These are phyloP conservation scores for Catamblyrhynchus diadema DNA, from an alignment of 2,797 vertebrate species.

Conservation along the genomic window DNA sequence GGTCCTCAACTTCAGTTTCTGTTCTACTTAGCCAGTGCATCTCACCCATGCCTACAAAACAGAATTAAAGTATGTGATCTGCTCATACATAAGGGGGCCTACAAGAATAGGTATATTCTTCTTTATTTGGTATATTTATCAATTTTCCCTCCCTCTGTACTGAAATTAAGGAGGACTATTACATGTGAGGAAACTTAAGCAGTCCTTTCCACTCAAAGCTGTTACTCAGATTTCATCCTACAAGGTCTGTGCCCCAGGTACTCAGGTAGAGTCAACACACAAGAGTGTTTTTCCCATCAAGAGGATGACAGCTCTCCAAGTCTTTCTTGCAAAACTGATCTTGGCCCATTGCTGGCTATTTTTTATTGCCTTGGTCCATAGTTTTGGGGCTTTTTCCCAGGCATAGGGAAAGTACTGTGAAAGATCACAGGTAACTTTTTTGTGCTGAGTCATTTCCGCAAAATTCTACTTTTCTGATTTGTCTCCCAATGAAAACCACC, in stretches of 20 bases:
- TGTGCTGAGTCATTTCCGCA: neutral
- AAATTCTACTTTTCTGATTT: neutral
- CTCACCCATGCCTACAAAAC: neutral
- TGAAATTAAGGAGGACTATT: neutral
- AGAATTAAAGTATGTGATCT: neutral
- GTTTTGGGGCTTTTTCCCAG: neutral
- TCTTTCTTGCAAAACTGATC: neutral
- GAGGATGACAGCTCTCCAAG: neutral
- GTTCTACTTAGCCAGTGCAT: neutral
- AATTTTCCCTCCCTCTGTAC: neutral
- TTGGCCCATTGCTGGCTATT: neutral
- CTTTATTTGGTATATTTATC: neutral
- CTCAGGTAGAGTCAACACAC: neutral
- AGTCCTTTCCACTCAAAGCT: neutral
- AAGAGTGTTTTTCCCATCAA: neutral
- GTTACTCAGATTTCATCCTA: neutral
- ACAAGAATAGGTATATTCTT: neutral
- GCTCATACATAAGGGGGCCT: neutral
- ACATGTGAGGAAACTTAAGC: neutral
- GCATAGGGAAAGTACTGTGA: neutral
- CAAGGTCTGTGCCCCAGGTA: neutral
- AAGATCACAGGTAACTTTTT: neutral
- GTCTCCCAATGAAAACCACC: neutral
- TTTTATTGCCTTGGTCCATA: neutral
- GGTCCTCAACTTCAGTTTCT: neutral